These are phyloP conservation scores for Calliopum simillimum DNA, from an alignment of 2,888 invertebrate genomes.

Conservation along the genomic window DNA sequence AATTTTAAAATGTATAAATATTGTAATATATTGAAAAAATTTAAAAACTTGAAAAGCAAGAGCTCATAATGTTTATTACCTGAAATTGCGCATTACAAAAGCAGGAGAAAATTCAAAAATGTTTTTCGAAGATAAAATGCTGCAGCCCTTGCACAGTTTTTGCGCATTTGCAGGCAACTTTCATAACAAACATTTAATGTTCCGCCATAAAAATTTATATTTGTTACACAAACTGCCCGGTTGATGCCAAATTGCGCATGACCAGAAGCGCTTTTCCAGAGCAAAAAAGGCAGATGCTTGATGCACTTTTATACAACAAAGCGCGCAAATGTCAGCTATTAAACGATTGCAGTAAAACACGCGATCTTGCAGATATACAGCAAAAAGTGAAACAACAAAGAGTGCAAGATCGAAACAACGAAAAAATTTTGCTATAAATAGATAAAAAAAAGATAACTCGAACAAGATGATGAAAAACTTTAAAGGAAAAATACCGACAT, in stretches of 20 bases:
- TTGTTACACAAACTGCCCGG: not conserved
- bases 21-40: too few species aligned
- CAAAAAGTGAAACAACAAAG: not conserved
- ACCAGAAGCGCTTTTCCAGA: conserved; percentile 11
- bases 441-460: not conserved
- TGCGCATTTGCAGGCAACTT: not conserved
- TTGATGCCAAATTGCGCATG: conserved; percentile 1
- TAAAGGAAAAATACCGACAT: not conserved
- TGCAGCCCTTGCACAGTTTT: not conserved
- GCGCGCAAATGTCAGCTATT: conserved; percentile 8
- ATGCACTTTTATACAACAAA: not conserved
- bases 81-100: too few species aligned
- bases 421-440: not conserved
- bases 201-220: conserved; percentile 21
- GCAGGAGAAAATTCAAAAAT: not conserved
- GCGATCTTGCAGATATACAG: conserved; percentile 25
- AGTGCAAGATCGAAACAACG: not conserved
- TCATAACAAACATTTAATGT: not conserved
- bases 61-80: too few species aligned
- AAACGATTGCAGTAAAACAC: conserved; percentile 25
- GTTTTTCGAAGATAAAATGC: not conserved
- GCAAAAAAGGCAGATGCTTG: not conserved
- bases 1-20: too few species aligned
- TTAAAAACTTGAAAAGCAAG: too few species aligned
- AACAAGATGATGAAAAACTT: not conserved